Conservation (phyloP, 2,888 invertebrate genomes). For the Dryococelus australis region DNA sequence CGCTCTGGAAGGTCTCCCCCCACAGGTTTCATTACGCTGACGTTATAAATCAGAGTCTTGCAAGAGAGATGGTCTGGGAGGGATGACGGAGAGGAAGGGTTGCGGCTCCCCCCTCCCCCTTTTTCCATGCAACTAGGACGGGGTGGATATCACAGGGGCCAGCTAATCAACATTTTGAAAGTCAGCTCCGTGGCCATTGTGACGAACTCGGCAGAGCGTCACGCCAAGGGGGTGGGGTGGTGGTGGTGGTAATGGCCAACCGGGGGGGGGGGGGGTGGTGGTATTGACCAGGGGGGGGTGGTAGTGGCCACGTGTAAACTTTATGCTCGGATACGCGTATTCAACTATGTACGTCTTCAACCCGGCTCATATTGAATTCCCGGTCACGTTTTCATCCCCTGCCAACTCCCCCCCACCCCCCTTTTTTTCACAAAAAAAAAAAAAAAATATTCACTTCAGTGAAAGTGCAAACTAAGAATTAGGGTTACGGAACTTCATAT, state of each 20-base stretch:
- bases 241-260: too few relatives aligned
- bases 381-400: not conserved
- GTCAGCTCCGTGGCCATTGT: constrained; percentile 8
- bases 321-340: not conserved
- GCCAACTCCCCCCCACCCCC: not conserved
- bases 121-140: not conserved
- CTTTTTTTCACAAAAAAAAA: not conserved
- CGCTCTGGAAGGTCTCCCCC: not conserved
- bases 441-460: not conserved
- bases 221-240: not conserved
- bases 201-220: not conserved
- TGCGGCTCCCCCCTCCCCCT: not conserved
- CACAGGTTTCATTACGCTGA: constrained; percentile 1
- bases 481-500: too few relatives aligned
- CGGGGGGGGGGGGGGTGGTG: not conserved
- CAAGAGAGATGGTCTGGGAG: not conserved
- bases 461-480: too few relatives aligned
- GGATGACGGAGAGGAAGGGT: not conserved
- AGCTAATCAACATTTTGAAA: constrained; percentile 31
- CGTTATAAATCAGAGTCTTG: constrained; percentile 24
- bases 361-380: not conserved
- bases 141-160: not conserved
- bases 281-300: not conserved
- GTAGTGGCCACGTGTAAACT: not conserved
- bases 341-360: not conserved